Evolutionary conservation across 2,113 vertebrate genomes (phyloP).

Genomic region (Pangasianodon gigas): DNA sequence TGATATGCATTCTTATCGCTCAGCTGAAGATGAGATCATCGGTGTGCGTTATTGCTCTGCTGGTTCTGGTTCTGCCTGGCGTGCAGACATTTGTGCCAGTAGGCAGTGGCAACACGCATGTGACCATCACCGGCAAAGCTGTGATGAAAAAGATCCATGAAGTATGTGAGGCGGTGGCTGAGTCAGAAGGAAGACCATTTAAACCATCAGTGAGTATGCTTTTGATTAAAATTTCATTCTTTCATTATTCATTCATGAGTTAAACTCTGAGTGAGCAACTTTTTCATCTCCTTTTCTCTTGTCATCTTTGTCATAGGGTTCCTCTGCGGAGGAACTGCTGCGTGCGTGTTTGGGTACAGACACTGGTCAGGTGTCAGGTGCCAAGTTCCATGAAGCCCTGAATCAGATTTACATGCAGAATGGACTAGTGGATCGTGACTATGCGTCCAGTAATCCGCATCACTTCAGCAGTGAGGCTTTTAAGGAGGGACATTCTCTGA

Average conservation of each 20-base stretch:
- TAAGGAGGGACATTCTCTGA: slow-evolving; percentile 61
- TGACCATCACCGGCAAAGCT: slow-evolving; percentile 66
- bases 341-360: slow-evolving; percentile 70
- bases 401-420: slow-evolving; percentile 71
- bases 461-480: slow-evolving; percentile 74
- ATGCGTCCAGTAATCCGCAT: slow-evolving; percentile 61
- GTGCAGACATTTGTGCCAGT: slow-evolving; percentile 63
- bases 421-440: slow-evolving; percentile 64
- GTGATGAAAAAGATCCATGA: slow-evolving; percentile 62
- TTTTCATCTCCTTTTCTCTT: background rate
- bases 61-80: slow-evolving; percentile 47
- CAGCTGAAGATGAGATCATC: slow-evolving; percentile 50
- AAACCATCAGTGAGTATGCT: slow-evolving; percentile 63
- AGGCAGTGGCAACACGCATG: slow-evolving; percentile 59
- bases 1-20: background rate
- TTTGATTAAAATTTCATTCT: background rate
- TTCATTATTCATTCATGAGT: background rate
- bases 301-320: slow-evolving; percentile 58
- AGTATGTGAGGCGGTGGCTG: slow-evolving; percentile 64
- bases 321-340: slow-evolving; percentile 67
- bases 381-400: slow-evolving; percentile 68
- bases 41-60: slow-evolving; percentile 46
- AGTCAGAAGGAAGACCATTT: slow-evolving; percentile 63
- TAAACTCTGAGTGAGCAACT: background rate
- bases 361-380: slow-evolving; percentile 67